These are phyloP conservation scores for Adrianichthys oophorus DNA, from an alignment of 2,797 vertebrate species.

Conservation along the genomic window DNA sequence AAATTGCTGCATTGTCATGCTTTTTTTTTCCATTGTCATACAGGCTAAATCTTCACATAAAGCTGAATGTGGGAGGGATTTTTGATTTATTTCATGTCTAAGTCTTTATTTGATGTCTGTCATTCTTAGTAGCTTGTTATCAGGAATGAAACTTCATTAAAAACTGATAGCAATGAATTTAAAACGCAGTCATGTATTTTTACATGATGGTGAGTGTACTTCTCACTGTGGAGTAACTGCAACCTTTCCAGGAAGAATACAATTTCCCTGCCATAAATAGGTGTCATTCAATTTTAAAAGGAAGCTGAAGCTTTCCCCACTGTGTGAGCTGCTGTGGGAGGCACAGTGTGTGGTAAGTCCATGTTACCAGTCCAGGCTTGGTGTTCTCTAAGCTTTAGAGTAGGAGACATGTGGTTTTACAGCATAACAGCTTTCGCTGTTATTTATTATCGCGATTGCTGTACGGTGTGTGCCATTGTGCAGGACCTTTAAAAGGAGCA, in stretches of 20 bases:
- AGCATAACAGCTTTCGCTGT: not conserved
- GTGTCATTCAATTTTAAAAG: constrained; percentile 46
- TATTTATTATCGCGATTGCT: not conserved
- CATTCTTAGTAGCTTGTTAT: not conserved
- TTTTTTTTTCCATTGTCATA: not conserved
- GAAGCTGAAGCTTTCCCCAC: constrained; percentile 43
- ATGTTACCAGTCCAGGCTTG: constrained; percentile 28
- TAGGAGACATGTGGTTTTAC: constrained; percentile 6
- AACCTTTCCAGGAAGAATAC: constrained; percentile 28
- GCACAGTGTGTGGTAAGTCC: constrained; percentile 33
- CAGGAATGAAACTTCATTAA: constrained; percentile 13
- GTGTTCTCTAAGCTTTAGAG: constrained; percentile 13
- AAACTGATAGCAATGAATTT: constrained; percentile 5
- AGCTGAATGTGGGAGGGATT: constrained; percentile 5
- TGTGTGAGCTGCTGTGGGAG: constrained; percentile 51
- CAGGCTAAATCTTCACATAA: constrained; percentile 19
- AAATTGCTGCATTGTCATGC: constrained; percentile 9
- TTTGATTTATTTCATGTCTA: constrained; percentile 9
- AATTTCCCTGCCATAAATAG: constrained; percentile 42
- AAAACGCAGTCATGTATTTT: constrained; percentile 21
- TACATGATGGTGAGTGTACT: constrained; percentile 9
- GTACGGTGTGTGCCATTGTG: constrained; percentile 1
- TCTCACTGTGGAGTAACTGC: constrained; percentile 11
- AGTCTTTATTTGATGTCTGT: constrained; percentile 1
- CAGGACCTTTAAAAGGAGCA: constrained; percentile 5